Percentiles rank a stretch among this genome's conserved stretches.
Conservation (phyloP, 2,797 vertebrate species). For the Coregonus ussuriensis region DNA sequence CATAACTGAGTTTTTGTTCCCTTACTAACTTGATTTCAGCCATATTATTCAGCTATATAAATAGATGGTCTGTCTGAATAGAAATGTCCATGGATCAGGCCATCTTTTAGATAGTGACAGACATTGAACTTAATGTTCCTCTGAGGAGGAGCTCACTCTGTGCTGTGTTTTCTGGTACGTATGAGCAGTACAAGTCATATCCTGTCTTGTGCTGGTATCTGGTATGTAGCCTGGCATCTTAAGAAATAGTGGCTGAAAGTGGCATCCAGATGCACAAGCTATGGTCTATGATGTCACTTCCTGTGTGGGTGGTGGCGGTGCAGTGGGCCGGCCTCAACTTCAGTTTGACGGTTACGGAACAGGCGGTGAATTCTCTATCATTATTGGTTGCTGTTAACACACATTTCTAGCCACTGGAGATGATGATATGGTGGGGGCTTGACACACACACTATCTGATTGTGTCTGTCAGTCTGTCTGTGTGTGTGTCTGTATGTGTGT, state of each 20-base stretch:
- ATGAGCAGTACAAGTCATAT: neutral
- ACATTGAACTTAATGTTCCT: neutral
- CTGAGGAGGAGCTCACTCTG: neutral
- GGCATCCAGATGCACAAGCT: neutral
- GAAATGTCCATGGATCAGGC: neutral
- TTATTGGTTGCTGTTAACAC: neutral
- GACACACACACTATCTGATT: neutral
- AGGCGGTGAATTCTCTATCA: neutral
- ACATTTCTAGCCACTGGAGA: neutral
- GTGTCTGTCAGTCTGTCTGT: neutral
- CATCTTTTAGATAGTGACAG: neutral
- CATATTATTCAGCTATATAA: neutral
- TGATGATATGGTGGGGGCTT: neutral
- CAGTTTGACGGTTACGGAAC: neutral
- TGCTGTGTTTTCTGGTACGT: neutral
- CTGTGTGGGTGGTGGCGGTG: neutral
- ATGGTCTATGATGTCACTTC: neutral
- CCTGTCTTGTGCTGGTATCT: constrained; percentile 46
- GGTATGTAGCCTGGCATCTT: constrained; percentile 13
- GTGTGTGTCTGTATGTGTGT: constrained; percentile 4
- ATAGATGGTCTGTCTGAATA: constrained; percentile 1
- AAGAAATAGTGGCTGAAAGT: neutral
- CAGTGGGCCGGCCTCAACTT: neutral
- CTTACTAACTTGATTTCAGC: neutral
- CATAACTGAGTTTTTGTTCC: too few species aligned